These are phyloP conservation scores for Coleophora flavipennella DNA, from an alignment of 2,888 invertebrate genomes.

Conservation along the genomic window DNA sequence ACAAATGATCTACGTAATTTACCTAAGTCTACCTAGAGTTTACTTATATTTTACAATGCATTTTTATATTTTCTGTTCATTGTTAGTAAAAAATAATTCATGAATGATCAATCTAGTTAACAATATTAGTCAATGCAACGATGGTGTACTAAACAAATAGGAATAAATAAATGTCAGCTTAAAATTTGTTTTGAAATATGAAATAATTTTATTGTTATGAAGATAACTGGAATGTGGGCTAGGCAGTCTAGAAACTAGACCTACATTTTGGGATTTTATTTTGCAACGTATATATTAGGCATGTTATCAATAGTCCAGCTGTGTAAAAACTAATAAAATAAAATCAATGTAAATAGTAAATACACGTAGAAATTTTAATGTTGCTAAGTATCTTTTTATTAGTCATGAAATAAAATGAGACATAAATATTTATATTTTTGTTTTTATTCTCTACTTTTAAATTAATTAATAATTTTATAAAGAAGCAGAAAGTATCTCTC, in stretches of 20 bases:
- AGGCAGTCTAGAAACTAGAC: too few species aligned
- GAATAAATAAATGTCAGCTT: too few species aligned
- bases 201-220: too few species aligned
- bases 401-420: conserved; percentile 53
- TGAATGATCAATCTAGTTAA: not conserved
- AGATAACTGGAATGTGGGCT: too few species aligned
- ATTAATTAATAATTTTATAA: not conserved
- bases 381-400: conserved; percentile 21
- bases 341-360: conserved; percentile 9
- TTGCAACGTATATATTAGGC: too few species aligned
- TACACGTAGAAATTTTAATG: too few species aligned
- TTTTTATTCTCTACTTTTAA: conserved; percentile 18
- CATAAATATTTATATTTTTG: conserved; percentile 28
- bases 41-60: conserved; percentile 41
- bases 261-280: too few species aligned
- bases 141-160: too few species aligned
- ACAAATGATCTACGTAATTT: conserved; percentile 40
- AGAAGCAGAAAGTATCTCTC: conserved; percentile 19
- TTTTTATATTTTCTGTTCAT: too few species aligned
- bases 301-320: not conserved
- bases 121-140: not conserved
- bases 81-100: too few species aligned
- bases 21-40: conserved; percentile 28
- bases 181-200: too few species aligned
- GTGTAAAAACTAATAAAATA: not conserved